Evolutionary conservation across 2,113 vertebrate species (phyloP).

Genomic region (Actenoides hombroni): DNA sequence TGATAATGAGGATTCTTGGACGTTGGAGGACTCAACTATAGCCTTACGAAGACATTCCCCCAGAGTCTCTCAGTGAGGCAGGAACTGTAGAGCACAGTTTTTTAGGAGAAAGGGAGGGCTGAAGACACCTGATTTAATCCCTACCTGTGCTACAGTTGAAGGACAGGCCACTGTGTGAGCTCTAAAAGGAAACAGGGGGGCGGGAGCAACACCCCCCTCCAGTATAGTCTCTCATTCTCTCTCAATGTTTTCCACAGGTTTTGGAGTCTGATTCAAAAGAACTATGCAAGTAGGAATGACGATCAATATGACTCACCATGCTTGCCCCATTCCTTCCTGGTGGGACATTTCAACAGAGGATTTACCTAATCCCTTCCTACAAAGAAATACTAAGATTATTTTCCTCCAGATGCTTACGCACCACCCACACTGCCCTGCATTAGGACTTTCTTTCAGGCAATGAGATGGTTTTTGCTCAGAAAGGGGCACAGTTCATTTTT

Average conservation of each 20-base stretch:
- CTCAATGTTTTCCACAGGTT: background rate
- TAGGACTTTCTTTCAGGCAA: background rate
- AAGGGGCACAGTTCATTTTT: background rate
- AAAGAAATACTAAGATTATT: background rate
- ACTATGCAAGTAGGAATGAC: background rate
- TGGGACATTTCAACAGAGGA: background rate
- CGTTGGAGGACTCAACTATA: fast-evolving
- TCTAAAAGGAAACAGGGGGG: background rate
- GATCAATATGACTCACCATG: background rate
- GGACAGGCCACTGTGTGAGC: background rate
- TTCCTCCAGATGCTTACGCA: background rate
- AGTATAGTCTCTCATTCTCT: background rate
- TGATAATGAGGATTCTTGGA: background rate
- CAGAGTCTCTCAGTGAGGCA: background rate
- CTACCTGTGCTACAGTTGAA: background rate
- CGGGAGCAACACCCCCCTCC: background rate
- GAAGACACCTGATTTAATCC: background rate
- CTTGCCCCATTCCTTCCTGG: background rate
- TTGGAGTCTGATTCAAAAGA: background rate
- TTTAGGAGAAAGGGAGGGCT: background rate
- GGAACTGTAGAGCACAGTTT: background rate
- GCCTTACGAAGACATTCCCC: background rate
- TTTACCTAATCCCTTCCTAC: background rate
- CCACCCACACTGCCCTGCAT: background rate
- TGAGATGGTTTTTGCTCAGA: background rate